Conservation (phyloP, 2,888 invertebrate species). For the Drosophila meridionalis region DNA sequence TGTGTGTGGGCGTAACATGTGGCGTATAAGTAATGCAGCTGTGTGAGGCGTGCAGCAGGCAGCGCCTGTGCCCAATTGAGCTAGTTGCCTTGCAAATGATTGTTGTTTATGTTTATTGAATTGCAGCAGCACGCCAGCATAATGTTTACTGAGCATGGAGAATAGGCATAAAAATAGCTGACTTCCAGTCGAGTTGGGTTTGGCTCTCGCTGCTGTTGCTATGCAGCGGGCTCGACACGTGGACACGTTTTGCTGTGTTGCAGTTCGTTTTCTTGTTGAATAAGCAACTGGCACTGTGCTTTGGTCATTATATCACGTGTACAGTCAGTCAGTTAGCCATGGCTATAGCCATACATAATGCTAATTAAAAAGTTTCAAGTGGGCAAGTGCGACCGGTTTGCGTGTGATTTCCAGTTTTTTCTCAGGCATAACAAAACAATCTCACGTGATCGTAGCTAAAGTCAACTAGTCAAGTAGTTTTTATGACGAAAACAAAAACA, state of each 20-base stretch:
- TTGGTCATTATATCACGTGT: slow-evolving; percentile 57
- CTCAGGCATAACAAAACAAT: slow-evolving; percentile 5
- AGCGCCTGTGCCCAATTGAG: slow-evolving; percentile 39
- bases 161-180: background rate
- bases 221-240: slow-evolving; percentile 60
- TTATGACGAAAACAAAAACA: background rate
- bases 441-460: slow-evolving; percentile 46
- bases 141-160: slow-evolving; percentile 12
- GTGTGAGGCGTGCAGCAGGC: slow-evolving; percentile 12
- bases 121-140: slow-evolving; percentile 52
- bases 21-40: slow-evolving; percentile 48
- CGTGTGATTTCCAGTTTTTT: slow-evolving; percentile 46
- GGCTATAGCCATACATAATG: background rate
- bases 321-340: slow-evolving; percentile 13
- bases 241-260: slow-evolving; percentile 59
- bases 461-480: slow-evolving; percentile 7
- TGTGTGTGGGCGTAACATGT: slow-evolving; percentile 7
- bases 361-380: slow-evolving; percentile 9
- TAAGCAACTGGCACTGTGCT: slow-evolving; percentile 22
- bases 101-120: slow-evolving; percentile 43
- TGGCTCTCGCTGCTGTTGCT: slow-evolving; percentile 50
- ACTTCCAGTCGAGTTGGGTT: slow-evolving; percentile 22
- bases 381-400: slow-evolving; percentile 32
- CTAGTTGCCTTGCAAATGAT: slow-evolving; percentile 24
- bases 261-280: slow-evolving; percentile 7